Evolutionary conservation across 1,140 invertebrate genomes (phyloP), one percentile per base, ranked within the genome.

Genomic region (Monochamus saltuarius): DNA sequence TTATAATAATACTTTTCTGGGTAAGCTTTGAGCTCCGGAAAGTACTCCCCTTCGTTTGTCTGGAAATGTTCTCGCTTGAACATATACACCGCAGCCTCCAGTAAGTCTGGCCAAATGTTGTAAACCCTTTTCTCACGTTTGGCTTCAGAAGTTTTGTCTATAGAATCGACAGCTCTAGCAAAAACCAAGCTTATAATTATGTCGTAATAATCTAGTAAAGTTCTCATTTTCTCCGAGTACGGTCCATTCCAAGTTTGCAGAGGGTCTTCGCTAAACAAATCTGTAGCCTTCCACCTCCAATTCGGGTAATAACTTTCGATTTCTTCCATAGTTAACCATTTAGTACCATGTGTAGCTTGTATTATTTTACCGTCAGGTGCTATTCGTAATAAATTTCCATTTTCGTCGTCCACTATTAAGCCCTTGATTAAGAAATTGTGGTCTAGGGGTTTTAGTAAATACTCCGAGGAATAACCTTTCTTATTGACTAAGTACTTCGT

Each of bases 161-260:
- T 62, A 1, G 81, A 75, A 73, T 93, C 89, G 34, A 93, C 82
- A n/a, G 83, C 79, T 71, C 85, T 81, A 1, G 88, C 88, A 77
- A 88, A 90, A 3, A 83, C 79, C n/a, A 91, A 64, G 9, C 83
- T 80, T 10, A 82, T 78, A 0, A 87, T 82, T 67, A 87, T 84
- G 73, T 92, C 90, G 77, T 91, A 92, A 71, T 88, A 91, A 73
- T 92, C 90, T 16, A 90, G 77, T 45, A 90, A 78, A 34, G 85
- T 81, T 45, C 88, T 78, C 68, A 90, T 83, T 71, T 84, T 78
- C 53, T 79, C 65, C 0, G 84, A 79, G 22, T 83, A 67, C 0
- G 81, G 81, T 1, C 84, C 85, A 67, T 86, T 84, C 85, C 86
- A 87, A 0, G 84, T 81, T 9, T 76, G 69, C 10, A 89, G 57